Base-by-base conservation (phyloP, 1,140 invertebrate genomes). In the Gyrodactylus salaris region DNA sequence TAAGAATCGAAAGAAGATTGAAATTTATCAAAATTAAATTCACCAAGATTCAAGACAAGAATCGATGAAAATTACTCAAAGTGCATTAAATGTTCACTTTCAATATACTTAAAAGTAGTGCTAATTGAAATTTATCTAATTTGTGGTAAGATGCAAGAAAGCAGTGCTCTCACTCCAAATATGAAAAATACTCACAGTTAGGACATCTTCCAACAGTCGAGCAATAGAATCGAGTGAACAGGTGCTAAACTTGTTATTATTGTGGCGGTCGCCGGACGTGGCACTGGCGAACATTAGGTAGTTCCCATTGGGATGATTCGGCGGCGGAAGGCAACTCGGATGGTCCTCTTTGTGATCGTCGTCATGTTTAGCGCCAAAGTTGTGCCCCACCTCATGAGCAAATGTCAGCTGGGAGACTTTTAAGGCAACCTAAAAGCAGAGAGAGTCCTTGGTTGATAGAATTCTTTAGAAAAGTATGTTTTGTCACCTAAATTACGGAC, bases 331-430 rank as follows among this genome's bases (percentile, higher is more conserved):
- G 26, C 72, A 73, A 23, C 26, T 20, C n/a, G 21, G 27, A 1
- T 69, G 19, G 16, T 54, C 27, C 26, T 54, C 23, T 21, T 23
- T 70, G 21, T 68, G 27, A 72, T 73, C 69, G 0, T 76, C 79
- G 77, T 77, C 79, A 78, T 16, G 78, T 77, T 69, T 73, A 75
- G 92, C 95, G 73, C 94, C 94, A 83, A 98, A 98, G 82, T 97
- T 99, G 78, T 98, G 94, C 1, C 94, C 94, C 78, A 98, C 95
- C 83, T 99, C 94, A 80, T 99, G 94, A 7, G 94, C 95, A 74
- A 99, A 83, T 7, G 94, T 99, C 20, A 99, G 81, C 78, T 97
- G 92, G 1, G 91, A 96, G 21, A 98, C 94, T 81, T 92, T 92
- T 1, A 68, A 20, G 1, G 72, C 72, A 16, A 73, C 68, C 68